Evolutionary conservation across 1,140 invertebrate genomes (phyloP), one percentile per base, ranked within the genome.

Genomic region (Pectinophora gossypiella): DNA sequence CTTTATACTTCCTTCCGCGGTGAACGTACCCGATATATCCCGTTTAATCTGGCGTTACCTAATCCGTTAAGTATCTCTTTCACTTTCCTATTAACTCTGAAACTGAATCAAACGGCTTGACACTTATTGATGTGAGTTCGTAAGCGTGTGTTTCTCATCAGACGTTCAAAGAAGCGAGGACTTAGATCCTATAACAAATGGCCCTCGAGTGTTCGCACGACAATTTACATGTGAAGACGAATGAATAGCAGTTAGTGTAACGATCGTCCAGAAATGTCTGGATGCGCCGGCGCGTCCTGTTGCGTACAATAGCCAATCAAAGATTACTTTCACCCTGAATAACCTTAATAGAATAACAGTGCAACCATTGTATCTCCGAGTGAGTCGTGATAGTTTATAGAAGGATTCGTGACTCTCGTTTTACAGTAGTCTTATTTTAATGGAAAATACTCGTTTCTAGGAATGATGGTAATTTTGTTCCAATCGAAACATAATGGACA

Each of bases 371-470:
- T 85, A 78, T 66, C 61, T 61, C 51, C 64, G 68, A 72, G 64
- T 54, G 50, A 75, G 64, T 83, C 79, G 82, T 85, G 82, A 83
- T 82, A 72, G 67, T 71, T 69, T 73, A 71, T 61, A 75, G 65
- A 62, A 61, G 74, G 76, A 66, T 66, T 85, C 82, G 79, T 83
- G 82, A 85, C 76, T 69, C 59, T 72, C 59, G 61, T 75, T 75
- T 77, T 72, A 82, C 72, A 65, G 72, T 72, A 72, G 69, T 76
- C 61, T 83, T 74, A 73, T 74, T 68, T 68, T 63, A 70, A 76
- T 76, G 72, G 72, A 68, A 74, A 79, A 76, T 59, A 57, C 61
- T 69, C 60, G 64, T 73, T 72, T 62, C 63, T 60, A 62, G 63
- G 64, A 75, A 72, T 56, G 59, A 67, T 55, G 55, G 72, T 73